Base-by-base conservation (phyloP, 2,888 invertebrate species). In the Aphidius colemani region DNA sequence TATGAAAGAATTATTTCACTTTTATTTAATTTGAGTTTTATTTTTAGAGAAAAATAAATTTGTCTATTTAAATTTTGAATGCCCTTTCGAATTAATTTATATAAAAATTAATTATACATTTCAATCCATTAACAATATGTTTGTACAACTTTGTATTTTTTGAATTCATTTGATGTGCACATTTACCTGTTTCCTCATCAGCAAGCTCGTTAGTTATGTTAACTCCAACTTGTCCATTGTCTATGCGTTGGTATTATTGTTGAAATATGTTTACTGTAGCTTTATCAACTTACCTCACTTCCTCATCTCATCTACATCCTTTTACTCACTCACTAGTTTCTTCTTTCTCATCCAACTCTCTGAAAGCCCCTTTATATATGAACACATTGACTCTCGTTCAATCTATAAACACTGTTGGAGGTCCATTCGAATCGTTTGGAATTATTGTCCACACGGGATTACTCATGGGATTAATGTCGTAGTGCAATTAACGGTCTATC, bases 201-300 rank as follows among this genome's bases (percentile, higher is more conserved):
- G 67, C 72, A 70, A 70, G 69, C 70, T 71, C 68, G 71, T 72
- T 72, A 72, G 71, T 72, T 72, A 72, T 69, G 71, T 67, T 66
- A 72, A 71, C 72, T 66, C 71, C 64, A 68, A 71, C 69, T 70
- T 70, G 68, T 56, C 69, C 66, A 69, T 71, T 69, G 72, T 71
- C 70, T 71, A 70, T 66, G 70, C 69, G 69, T 65, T 53, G 68
- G 70, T 68, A 70, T 71, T 70, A 71, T 71, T 30, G 30, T 30
- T 30, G 2, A 5, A 30, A 30, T 30, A 30, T 30, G 30, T 30
- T 30, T 30, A 30, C 30, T 5, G 30, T 30, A 30, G 1, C 3
- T 30, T 13, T 43, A 45, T 46, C 48, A 45, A 53, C 56, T 43
- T 53, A 56, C 45, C 6, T 53, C 50, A 41, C 56, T 45, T 3